These are phyloP conservation scores for Etheostoma spectabile DNA, from an alignment of 2,113 vertebrate species.

Conservation along the genomic window DNA sequence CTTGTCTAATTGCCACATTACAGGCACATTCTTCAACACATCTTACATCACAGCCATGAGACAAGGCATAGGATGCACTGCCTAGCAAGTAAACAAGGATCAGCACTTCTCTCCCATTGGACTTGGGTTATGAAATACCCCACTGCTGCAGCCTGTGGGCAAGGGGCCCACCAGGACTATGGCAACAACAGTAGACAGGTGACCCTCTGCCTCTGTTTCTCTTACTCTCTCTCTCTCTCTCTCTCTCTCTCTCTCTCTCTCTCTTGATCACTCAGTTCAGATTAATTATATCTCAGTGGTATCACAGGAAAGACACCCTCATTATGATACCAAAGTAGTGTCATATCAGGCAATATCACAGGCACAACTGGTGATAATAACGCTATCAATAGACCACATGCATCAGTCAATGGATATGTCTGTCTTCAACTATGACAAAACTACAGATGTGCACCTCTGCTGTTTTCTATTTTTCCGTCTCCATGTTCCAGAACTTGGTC, in stretches of 20 bases:
- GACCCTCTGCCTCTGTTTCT: conserved; percentile 25
- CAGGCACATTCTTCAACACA: conserved; percentile 31
- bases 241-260: too few relatives aligned
- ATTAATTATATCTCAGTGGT: conserved; percentile 23
- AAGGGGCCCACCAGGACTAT: conserved; percentile 35
- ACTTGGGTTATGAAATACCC: conserved; percentile 39
- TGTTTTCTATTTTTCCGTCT: background rate
- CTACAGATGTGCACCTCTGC: conserved; percentile 6
- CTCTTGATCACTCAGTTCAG: background rate
- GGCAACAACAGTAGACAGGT: conserved; percentile 39
- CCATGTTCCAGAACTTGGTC: conserved; percentile 23
- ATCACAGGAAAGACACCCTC: conserved; percentile 15
- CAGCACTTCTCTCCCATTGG: conserved; percentile 19
- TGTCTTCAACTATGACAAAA: conserved; percentile 18
- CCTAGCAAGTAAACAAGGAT: conserved; percentile 53
- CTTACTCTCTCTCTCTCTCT: conserved; percentile 8
- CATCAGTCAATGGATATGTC: background rate
- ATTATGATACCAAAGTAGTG: conserved; percentile 4
- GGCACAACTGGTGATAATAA: conserved; percentile 5
- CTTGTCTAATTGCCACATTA: conserved; percentile 23
- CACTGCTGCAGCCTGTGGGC: conserved; percentile 47
- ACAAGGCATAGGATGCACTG: conserved; percentile 17
- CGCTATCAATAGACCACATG: conserved; percentile 4
- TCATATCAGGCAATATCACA: conserved; percentile 3
- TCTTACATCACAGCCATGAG: conserved; percentile 28